Percentiles rank a stretch among this genome's conserved stretches.
These are phyloP conservation scores for Bombylius discolor DNA, from an alignment of 2,888 invertebrate genomes.

Conservation along the genomic window DNA sequence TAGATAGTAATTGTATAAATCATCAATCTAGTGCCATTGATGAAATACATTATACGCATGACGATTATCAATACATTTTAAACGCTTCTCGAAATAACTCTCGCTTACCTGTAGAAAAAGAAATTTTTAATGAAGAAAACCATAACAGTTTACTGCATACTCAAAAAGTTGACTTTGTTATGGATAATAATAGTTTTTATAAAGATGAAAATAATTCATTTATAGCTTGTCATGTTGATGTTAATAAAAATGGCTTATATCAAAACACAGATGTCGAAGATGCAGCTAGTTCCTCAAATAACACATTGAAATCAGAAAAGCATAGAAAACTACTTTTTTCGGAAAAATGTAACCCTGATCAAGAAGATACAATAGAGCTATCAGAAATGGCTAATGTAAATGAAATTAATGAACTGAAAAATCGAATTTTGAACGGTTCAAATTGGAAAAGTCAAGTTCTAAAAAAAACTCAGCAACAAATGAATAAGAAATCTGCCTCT, in stretches of 20 bases:
- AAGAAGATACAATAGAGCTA: conserved; percentile 13
- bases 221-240: neutral
- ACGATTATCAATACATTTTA: conserved; percentile 4
- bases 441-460: conserved; percentile 16
- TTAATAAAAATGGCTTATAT: conserved; percentile 14
- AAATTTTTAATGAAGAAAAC: neutral
- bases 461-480: conserved; percentile 10
- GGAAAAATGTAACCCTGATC: conserved; percentile 2
- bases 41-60: neutral
- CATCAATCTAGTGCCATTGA: neutral
- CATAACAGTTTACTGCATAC: conserved; percentile 2
- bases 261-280: conserved; percentile 19
- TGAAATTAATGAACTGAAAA: conserved; percentile 16
- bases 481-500: neutral
- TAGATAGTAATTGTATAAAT: neutral
- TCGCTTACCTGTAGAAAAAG: conserved; percentile 1
- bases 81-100: conserved; percentile 23
- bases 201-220: neutral
- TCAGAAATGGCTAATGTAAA: conserved; percentile 17
- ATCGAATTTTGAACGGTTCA: conserved; percentile 15
- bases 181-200: conserved; percentile 14
- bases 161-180: conserved; percentile 11
- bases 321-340: conserved; percentile 8
- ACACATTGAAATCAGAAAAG: conserved; percentile 16
- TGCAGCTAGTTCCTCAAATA: conserved; percentile 16